These are phyloP conservation scores for Pogonocichla stellata DNA, from an alignment of 2,113 vertebrate species.

Conservation along the genomic window DNA sequence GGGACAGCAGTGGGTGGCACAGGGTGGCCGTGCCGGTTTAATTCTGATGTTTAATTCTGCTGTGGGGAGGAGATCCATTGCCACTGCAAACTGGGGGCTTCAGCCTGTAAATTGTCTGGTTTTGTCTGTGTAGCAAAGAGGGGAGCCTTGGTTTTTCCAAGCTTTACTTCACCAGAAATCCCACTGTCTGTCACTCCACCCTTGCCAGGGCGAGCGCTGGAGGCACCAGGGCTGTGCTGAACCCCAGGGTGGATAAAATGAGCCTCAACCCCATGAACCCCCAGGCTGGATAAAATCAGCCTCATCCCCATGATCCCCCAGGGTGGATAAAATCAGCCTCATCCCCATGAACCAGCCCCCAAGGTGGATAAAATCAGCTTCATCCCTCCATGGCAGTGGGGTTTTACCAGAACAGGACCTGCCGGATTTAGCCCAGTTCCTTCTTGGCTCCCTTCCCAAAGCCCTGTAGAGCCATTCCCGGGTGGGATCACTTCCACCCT, in stretches of 20 bases:
- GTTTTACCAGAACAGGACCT: background rate
- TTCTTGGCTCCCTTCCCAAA: background rate
- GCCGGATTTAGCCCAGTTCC: background rate
- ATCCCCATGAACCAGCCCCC: too few relatives aligned
- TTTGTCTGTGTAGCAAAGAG: background rate
- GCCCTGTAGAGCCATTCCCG: background rate
- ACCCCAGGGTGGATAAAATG: fast-evolving
- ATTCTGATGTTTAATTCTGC: background rate
- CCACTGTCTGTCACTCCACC: background rate
- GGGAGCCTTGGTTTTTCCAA: background rate
- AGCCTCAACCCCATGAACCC: background rate
- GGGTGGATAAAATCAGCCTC: too few relatives aligned
- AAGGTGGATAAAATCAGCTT: too few relatives aligned
- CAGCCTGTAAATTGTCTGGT: background rate
- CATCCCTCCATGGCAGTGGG: fast-evolving
- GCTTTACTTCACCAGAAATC: background rate
- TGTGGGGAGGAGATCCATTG: background rate
- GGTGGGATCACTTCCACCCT: slow-evolving; percentile 10
- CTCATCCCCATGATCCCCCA: too few relatives aligned
- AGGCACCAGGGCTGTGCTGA: background rate
- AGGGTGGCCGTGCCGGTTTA: background rate
- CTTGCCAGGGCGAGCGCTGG: background rate
- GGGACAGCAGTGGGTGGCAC: slow-evolving; percentile 21
- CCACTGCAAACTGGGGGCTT: background rate
- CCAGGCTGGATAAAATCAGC: too few relatives aligned